Conservation (phyloP, 2,113 vertebrate genomes). For the Platichthys flesus region DNA sequence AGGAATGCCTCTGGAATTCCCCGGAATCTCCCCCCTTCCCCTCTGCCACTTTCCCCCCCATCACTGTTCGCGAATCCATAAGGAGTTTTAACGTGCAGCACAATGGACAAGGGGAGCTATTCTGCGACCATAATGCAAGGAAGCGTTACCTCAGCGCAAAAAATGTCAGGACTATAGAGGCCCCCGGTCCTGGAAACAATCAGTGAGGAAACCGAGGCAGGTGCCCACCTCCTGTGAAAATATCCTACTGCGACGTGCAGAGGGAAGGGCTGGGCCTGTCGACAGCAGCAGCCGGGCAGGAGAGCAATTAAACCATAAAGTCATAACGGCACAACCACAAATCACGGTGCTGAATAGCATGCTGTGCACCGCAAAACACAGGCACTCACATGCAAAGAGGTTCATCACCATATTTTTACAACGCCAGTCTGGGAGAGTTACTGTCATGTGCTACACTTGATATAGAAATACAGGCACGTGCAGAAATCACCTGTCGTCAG, state of each 20-base stretch:
- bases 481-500: neutral
- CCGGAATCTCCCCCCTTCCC: conserved; percentile 53
- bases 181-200: conserved; percentile 74
- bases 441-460: too few relatives aligned
- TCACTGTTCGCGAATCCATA: conserved; percentile 61
- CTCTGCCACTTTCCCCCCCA: conserved; percentile 32
- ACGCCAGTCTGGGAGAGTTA: neutral
- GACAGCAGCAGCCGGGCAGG: conserved; percentile 14
- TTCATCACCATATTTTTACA: neutral
- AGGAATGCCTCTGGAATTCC: conserved; percentile 75
- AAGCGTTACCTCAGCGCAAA: conserved; percentile 73
- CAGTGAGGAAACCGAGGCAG: conserved; percentile 70
- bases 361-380: neutral
- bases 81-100: conserved; percentile 61
- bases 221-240: conserved; percentile 76
- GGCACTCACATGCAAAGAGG: neutral
- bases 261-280: conserved; percentile 44
- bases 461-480: too few relatives aligned
- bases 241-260: conserved; percentile 48
- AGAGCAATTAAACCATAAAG: conserved; percentile 55
- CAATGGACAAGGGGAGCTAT: conserved; percentile 72
- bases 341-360: neutral
- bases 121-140: conserved; percentile 77
- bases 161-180: conserved; percentile 63
- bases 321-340: conserved; percentile 31